phyloP scores from a whole-genome alignment of 2,113 vertebrate species.

The Sigmodon hispidus region DNA sequence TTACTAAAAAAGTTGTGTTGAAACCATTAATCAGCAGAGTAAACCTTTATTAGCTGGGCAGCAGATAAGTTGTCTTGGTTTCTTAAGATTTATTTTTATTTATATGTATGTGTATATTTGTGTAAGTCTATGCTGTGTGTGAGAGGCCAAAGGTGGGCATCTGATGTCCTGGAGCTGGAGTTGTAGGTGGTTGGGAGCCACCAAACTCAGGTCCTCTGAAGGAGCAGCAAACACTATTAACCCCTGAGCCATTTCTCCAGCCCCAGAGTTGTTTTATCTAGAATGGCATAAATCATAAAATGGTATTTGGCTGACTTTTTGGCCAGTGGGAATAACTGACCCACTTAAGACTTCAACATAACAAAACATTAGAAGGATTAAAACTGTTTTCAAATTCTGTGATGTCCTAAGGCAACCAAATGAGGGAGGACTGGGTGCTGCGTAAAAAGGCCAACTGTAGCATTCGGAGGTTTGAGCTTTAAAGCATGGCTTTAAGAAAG shows the following conservation, averaged over 20 bases:
- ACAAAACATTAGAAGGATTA: slow-evolving; percentile 42
- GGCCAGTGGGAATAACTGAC: slow-evolving; percentile 28
- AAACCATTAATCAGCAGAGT: neutral
- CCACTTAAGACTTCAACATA: slow-evolving; percentile 30
- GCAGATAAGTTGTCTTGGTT: slow-evolving; percentile 7
- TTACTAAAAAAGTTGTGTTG: neutral
- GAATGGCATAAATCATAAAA: slow-evolving; percentile 34
- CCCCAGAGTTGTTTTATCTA: neutral
- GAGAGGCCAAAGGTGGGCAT: too few relatives aligned
- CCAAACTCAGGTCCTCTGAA: neutral
- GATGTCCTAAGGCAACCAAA: neutral
- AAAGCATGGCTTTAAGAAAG: slow-evolving; percentile 22
- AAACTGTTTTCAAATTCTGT: slow-evolving; percentile 34
- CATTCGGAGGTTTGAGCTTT: neutral
- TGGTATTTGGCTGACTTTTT: neutral
- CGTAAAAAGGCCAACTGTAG: neutral
- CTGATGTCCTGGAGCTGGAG: neutral
- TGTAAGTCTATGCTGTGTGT: neutral
- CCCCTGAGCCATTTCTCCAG: neutral
- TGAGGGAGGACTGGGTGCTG: neutral
- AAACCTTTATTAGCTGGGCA: neutral
- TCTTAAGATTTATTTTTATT: neutral
- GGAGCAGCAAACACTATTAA: neutral
- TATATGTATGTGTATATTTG: neutral
- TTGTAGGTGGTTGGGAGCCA: neutral